Base-by-base conservation (phyloP, 2,888 invertebrate genomes). In the Koerneria pararmatus region DNA sequence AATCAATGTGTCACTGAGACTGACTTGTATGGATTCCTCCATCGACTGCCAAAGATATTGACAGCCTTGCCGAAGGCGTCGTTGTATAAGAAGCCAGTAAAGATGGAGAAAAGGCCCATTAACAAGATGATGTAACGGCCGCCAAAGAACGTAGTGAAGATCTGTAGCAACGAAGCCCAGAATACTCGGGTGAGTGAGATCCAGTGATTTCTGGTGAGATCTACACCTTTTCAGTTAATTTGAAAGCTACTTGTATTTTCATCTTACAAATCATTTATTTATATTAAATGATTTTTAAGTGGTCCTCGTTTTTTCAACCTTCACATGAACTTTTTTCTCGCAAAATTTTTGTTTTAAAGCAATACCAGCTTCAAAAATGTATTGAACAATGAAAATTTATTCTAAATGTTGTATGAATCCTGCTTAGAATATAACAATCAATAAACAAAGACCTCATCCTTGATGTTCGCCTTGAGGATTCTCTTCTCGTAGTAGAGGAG, bases 401-500 rank as follows among this genome's bases (percentile, higher is more conserved):
- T n/a, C n/a, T n/a, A n/a, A n/a, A n/a, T n/a, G n/a, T n/a, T n/a
- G n/a, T n/a, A n/a, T 3, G 27, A 53, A 19, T 56, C 4, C 49
- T 27, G 35, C 15, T 19, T 3, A 53, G 19, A 31, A 24, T 29
- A 37, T 6, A 11, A 24, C 19, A 27, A 27, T 56, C 32, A 22
- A 35, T 15, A n/a, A 3, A 59, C 35, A 15, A 35, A 32, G 19
- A 80, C 80, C 72, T 83, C 83, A 58, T 80, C 78, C 22, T 70
- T 69, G 22, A 80, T 77, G 27, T 72, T 70, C 64, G 66, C 71
- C n/a, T 70, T 70, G 8, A 67, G 64, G 37, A 98, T 86, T 27
- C 90, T 90, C 81, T 93, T 93, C 86, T 98, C 97, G 84, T 90
- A 91, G 70, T 92, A 86, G 72, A 95, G 91, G 92, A 98, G 93